These are phyloP conservation scores for Leucopsar rothschildi DNA, from an alignment of 2,113 vertebrate species.

Conservation along the genomic window DNA sequence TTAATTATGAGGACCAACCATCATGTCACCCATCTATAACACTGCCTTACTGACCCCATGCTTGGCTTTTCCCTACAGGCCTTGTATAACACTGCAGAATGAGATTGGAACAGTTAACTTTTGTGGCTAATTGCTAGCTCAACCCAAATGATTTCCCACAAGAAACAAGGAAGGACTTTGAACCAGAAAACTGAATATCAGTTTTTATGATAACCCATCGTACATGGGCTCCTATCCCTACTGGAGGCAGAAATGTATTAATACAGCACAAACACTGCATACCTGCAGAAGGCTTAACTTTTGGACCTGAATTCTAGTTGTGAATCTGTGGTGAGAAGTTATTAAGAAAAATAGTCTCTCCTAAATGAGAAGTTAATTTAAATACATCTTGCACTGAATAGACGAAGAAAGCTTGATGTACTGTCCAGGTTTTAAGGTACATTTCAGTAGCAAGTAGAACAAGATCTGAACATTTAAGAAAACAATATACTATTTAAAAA, in stretches of 20 bases:
- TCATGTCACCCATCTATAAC: too few relatives aligned
- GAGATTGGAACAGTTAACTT: background rate
- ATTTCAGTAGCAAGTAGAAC: background rate
- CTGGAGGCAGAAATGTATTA: background rate
- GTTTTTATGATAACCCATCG: background rate
- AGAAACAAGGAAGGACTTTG: background rate
- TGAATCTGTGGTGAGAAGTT: background rate
- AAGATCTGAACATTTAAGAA: background rate
- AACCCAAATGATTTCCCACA: background rate
- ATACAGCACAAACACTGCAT: background rate
- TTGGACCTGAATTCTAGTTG: background rate
- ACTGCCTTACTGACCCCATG: background rate
- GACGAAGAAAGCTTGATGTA: background rate
- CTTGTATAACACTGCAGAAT: background rate
- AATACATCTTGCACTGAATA: background rate
- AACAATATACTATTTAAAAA: background rate
- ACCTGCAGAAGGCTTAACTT: background rate
- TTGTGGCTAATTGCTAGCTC: background rate
- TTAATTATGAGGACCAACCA: too few relatives aligned
- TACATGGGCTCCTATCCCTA: background rate
- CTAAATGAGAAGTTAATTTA: background rate
- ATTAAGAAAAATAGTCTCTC: background rate
- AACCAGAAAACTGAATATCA: background rate
- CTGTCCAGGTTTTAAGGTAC: background rate
- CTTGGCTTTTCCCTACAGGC: background rate